Evolutionary conservation across 1,140 invertebrate species (phyloP), one percentile per base, ranked within the genome.

Genomic region (Heliconius nattereri): DNA sequence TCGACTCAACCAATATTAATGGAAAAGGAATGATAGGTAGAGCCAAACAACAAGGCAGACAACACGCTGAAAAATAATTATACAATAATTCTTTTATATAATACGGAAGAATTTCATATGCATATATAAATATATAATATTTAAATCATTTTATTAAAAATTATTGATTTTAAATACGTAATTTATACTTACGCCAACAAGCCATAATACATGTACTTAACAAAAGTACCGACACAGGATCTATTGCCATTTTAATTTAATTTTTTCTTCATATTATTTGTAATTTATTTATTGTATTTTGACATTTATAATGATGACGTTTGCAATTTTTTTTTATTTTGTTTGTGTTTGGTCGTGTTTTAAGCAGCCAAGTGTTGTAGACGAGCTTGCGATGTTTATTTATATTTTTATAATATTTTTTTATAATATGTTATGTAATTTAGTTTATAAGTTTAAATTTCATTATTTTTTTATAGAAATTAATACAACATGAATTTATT

Each of bases 111-210:
- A 52, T 19, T 16, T 20, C 20, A 23, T 23, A 35, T 35, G 7
- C 32, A 35, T 35, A 35, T 35, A 32, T 32, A 32, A 32, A 32
- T 60, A 23, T 57, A 60, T 60, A 9, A 11, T 8, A 9, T 60
- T 23, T 57, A 7, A 57, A 11, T 11, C 37, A 57, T 20, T 60
- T 60, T 60, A n/a, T 8, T n/a, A 60, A 26, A 1, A 52, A 49
- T 23, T 40, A 78, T 66, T 71, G 40, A 79, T 52, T 70, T 52
- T 52, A 2, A 52, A 19, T 52, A 52, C 19, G 20, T 52, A 52
- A 19, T 52, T 16, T 52, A 76, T 49, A 89, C 89, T 88, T 79
- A 92, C 91, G 91, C 90, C 90, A 91, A 80, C 90, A 92, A 0
- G 85, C 82, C 11, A 88, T 75, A 52, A 89, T 60, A 78, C 89